phyloP scores from a whole-genome alignment of 2,113 vertebrate genomes.

The Anolis carolinensis region DNA sequence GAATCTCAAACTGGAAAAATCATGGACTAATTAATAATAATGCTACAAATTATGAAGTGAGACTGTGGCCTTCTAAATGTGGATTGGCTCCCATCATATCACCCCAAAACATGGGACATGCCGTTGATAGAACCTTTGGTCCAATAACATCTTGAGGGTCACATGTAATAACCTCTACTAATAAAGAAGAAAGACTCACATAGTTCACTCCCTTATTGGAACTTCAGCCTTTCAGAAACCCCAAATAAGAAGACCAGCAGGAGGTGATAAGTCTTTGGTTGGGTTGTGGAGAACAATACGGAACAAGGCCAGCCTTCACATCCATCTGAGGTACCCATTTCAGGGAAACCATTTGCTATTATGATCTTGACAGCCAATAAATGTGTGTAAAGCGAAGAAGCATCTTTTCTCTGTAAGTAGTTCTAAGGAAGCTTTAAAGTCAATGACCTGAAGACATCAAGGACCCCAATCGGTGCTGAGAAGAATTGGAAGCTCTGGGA shows the following conservation, averaged over 20 bases:
- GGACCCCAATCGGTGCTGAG: constrained; percentile 29
- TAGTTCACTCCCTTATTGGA: no score
- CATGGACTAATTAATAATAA: no score
- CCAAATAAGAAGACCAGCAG: neutral
- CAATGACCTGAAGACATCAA: constrained; percentile 24
- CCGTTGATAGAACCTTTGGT: no score
- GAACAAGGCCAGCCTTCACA: neutral
- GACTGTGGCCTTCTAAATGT: no score
- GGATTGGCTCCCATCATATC: no score
- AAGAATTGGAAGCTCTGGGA: constrained; percentile 30
- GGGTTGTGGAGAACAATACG: neutral
- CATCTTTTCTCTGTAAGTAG: constrained; percentile 28
- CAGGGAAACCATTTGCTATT: constrained; percentile 23
- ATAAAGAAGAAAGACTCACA: no score
- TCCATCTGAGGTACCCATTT: constrained; percentile 37
- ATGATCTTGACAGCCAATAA: neutral
- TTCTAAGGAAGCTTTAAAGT: constrained; percentile 22
- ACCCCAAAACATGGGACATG: no score
- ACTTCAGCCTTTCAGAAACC: neutral
- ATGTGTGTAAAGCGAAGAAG: constrained; percentile 33
- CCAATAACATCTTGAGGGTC: neutral
- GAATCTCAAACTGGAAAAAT: no score
- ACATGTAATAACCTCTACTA: neutral
- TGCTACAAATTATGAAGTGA: no score
- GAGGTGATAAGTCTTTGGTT: neutral